Evolutionary conservation across 2,113 vertebrate species (phyloP).

Genomic region (Alectura lathami): DNA sequence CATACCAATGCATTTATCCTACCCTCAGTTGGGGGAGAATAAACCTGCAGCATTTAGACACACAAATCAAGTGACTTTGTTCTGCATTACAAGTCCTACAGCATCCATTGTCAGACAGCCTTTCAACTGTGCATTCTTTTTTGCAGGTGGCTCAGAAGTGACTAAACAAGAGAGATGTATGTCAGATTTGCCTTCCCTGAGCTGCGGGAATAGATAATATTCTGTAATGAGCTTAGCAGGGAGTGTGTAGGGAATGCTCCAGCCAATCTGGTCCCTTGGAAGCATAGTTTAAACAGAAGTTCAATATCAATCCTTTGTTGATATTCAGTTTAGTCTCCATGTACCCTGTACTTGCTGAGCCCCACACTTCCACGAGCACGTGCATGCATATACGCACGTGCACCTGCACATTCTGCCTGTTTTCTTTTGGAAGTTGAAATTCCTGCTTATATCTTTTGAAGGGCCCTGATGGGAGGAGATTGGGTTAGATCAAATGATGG

Average conservation of each 20-base stretch:
- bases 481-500: neutral
- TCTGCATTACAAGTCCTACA: neutral
- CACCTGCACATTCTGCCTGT: rapidly evolving
- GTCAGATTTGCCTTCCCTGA: neutral
- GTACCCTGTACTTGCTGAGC: neutral
- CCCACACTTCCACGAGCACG: rapidly evolving
- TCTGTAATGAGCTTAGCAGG: neutral
- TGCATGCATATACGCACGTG: rapidly evolving
- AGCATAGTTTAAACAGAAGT: neutral
- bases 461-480: neutral
- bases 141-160: neutral
- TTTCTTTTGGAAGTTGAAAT: neutral
- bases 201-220: neutral
- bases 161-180: neutral
- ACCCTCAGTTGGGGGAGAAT: neutral
- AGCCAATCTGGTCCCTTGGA: neutral
- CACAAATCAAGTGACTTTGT: neutral
- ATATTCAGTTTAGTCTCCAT: neutral
- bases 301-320: conserved; percentile 35
- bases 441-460: neutral
- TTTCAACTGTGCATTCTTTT: neutral
- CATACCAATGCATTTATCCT: neutral
- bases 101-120: neutral
- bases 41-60: neutral
- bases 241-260: neutral